Conservation (phyloP, 37 sponge, comb jelly and placozoan genomes). For the Eunapius fragilis region DNA sequence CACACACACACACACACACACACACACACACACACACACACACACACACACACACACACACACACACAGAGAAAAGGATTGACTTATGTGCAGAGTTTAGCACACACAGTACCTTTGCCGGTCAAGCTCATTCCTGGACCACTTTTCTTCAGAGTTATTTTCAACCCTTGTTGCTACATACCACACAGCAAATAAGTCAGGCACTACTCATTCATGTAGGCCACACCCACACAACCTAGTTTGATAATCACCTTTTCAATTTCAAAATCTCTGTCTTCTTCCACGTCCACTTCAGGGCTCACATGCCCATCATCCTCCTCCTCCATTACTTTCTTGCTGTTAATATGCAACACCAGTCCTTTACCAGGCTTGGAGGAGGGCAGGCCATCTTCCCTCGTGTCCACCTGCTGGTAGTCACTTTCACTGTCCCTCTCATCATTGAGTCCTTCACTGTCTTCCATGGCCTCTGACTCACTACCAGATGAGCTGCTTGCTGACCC, state of each 20-base stretch:
- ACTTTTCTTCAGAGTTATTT: slow-evolving; percentile 65
- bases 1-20: background rate
- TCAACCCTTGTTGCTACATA: slow-evolving; percentile 52
- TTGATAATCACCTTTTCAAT: slow-evolving; percentile 28
- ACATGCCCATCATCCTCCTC: background rate
- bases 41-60: background rate
- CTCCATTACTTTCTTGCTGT: background rate
- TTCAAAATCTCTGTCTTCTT: slow-evolving; percentile 52
- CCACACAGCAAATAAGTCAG: background rate
- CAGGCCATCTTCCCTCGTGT: background rate
- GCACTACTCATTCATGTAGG: too few relatives aligned
- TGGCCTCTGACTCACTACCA: slow-evolving; percentile 1
- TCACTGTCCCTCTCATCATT: background rate
- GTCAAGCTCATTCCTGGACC: background rate
- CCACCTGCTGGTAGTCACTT: slow-evolving; percentile 5
- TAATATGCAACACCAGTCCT: slow-evolving; percentile 5
- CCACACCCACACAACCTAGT: background rate
- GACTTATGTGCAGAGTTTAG: too few relatives aligned
- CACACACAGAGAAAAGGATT: too few relatives aligned
- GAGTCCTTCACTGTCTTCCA: slow-evolving; percentile 12
- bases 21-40: background rate
- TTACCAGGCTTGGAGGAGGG: background rate
- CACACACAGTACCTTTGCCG: background rate
- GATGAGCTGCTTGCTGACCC: background rate
- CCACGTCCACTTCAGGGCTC: slow-evolving; percentile 14